Evolutionary conservation across 2,888 invertebrate species (phyloP), one percentile per base, ranked within the genome.

Genomic region (Drosophila eohydei): DNA sequence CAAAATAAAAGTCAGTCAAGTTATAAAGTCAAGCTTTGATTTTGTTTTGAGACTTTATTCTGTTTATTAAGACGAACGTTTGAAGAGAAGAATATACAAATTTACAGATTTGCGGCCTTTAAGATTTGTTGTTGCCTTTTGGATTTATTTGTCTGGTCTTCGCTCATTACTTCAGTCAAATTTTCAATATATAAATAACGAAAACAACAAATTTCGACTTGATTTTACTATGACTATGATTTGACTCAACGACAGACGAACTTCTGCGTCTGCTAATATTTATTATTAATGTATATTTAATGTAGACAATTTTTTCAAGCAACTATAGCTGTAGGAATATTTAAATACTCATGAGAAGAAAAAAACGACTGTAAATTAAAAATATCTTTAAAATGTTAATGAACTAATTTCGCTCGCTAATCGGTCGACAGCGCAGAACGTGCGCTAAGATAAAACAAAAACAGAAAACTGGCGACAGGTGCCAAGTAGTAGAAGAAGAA

Each of bases 311-410:
- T 28, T 48, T 48, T 48, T 26, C 44, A 1, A 30, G 5, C 14
- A 9, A 5, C 30, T 30, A n/a, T 4, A 30, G n/a, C 28, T n/a
- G 51, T 34, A 34, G 11, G 32, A 26, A 26, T 36, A 34, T 52
- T 26, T 26, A 52, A 21, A 52, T 36, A 26, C 38, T 52, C 21
- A 38, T 8, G 21, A 36, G 12, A 8, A 1, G 2, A 26, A 14
- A 36, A 52, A 52, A 36, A 26, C 36, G 9, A 38, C 2, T 5
- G 9, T n/a, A 38, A 26, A 38, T 52, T 52, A 52, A 14, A 14
- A 52, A 52, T 38, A 26, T 38, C n/a, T 52, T 52, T 38, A 74
- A 87, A 78, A 68, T 87, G 69, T 68, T 83, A 83, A 83, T 83
- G 78, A 83, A 74, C 72, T 34, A 72, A 78, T 86, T 83, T 88